Evolutionary conservation across 1,140 invertebrate genomes (phyloP).

Genomic region (Glomeris maerens): DNA sequence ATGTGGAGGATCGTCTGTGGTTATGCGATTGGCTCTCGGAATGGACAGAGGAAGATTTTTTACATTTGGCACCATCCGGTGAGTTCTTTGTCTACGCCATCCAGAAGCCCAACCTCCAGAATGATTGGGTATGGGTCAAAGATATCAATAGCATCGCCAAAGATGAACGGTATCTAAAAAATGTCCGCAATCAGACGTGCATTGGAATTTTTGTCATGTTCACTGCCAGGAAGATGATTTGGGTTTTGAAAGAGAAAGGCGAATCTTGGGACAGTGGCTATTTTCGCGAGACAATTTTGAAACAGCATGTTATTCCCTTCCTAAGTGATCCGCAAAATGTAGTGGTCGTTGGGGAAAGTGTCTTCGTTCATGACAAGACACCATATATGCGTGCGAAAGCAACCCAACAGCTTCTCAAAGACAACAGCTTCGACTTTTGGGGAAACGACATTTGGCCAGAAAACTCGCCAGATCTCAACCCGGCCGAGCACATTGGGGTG

Average conservation of each 20-base stretch:
- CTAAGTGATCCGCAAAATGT: background rate
- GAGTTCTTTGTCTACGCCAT: slow-evolving; percentile 6
- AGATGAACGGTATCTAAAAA: slow-evolving; percentile 4
- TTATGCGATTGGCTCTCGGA: slow-evolving; percentile 5
- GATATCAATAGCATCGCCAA: background rate
- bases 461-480: background rate
- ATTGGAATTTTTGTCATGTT: slow-evolving; percentile 6
- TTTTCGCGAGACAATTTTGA: too few relatives aligned
- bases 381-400: background rate
- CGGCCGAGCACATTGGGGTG: background rate
- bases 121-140: slow-evolving; percentile 2
- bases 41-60: slow-evolving; percentile 8
- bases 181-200: background rate
- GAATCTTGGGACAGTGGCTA: too few relatives aligned
- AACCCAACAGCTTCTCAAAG: background rate
- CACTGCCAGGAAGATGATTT: background rate
- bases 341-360: background rate
- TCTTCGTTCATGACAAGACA: background rate
- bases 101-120: slow-evolving; percentile 3
- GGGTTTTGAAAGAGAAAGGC: slow-evolving; percentile 1
- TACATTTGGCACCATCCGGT: background rate
- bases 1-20: slow-evolving; percentile 5
- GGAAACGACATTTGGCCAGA: background rate
- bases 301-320: background rate
- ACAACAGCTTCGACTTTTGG: background rate